Evolutionary conservation across 1,140 invertebrate species (phyloP).

Genomic region (Drosophila ficusphila): DNA sequence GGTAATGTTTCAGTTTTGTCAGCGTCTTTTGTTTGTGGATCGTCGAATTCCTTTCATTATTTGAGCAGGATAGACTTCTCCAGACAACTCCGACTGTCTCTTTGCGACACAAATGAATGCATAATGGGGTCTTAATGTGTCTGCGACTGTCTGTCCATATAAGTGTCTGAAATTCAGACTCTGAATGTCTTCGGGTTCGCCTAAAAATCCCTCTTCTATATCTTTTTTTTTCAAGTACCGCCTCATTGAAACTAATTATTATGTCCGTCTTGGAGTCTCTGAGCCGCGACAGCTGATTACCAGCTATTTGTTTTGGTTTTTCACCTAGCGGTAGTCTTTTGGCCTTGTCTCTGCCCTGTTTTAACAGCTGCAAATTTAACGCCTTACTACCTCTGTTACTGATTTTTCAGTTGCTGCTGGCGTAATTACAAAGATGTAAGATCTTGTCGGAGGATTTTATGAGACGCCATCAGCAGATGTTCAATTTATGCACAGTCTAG

Average conservation of each 20-base stretch:
- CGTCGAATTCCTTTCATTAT: slow-evolving; percentile 9
- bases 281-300: slow-evolving; percentile 65
- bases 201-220: slow-evolving; percentile 41
- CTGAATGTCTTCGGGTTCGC: slow-evolving; percentile 18
- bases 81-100: slow-evolving; percentile 15
- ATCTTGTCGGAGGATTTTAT: slow-evolving; percentile 42
- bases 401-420: slow-evolving; percentile 29
- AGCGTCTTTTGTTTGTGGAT: slow-evolving; percentile 17
- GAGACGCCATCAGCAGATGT: slow-evolving; percentile 42
- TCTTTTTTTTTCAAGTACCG: slow-evolving; percentile 55
- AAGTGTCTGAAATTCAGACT: too few relatives aligned
- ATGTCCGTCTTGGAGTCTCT: slow-evolving; percentile 29
- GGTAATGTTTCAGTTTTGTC: slow-evolving; percentile 21
- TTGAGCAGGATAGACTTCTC: slow-evolving; percentile 1
- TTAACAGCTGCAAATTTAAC: slow-evolving; percentile 71
- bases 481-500: slow-evolving; percentile 33
- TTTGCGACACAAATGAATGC: slow-evolving; percentile 56
- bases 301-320: slow-evolving; percentile 69
- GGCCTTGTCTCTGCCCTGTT: slow-evolving; percentile 32
- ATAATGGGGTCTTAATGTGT: slow-evolving; percentile 65
- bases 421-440: slow-evolving; percentile 70
- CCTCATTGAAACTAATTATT: slow-evolving; percentile 72
- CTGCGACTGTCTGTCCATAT: slow-evolving; percentile 12
- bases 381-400: slow-evolving; percentile 44
- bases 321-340: slow-evolving; percentile 17